These are phyloP conservation scores for Drosophila flavopinicola DNA, from an alignment of 2,888 invertebrate species.

Conservation along the genomic window DNA sequence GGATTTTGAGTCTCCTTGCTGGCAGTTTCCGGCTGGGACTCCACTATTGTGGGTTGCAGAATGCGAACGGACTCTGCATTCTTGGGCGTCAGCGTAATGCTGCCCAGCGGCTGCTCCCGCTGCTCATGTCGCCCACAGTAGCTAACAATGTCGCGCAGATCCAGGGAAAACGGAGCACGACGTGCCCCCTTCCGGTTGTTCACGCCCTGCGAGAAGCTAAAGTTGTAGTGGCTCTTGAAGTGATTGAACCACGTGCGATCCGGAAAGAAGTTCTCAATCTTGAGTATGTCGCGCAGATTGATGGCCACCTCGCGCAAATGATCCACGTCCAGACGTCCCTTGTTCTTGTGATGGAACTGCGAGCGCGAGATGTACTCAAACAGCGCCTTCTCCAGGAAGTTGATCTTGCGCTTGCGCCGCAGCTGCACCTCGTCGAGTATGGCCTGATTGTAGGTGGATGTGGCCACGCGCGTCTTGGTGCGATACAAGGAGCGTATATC, in stretches of 20 bases:
- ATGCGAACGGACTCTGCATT: conserved; percentile 23
- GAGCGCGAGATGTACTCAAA: conserved; percentile 81
- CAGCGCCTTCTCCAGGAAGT: conserved; percentile 79
- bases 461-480: conserved; percentile 58
- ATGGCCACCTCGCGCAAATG: conserved; percentile 68
- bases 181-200: conserved; percentile 38
- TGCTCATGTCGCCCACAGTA: conserved; percentile 77
- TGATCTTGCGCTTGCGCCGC: conserved; percentile 77
- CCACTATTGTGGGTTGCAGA: conserved; percentile 27
- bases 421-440: conserved; percentile 68
- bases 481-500: conserved; percentile 62
- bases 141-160: conserved; percentile 79
- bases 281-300: conserved; percentile 74
- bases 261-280: conserved; percentile 80
- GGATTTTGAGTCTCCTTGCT: background rate
- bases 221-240: conserved; percentile 70
- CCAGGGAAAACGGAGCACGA: conserved; percentile 73
- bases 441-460: conserved; percentile 66
- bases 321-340: conserved; percentile 63
- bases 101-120: conserved; percentile 56
- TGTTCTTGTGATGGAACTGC: conserved; percentile 75
- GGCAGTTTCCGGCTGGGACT: conserved; percentile 18
- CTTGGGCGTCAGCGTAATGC: conserved; percentile 69
- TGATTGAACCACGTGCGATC: conserved; percentile 73
- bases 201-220: conserved; percentile 61